A percentile compares a stretch with the other conserved stretches of the same genome.
Conservation (phyloP, 1,140 invertebrate genomes). For the Elysia chlorotica region DNA sequence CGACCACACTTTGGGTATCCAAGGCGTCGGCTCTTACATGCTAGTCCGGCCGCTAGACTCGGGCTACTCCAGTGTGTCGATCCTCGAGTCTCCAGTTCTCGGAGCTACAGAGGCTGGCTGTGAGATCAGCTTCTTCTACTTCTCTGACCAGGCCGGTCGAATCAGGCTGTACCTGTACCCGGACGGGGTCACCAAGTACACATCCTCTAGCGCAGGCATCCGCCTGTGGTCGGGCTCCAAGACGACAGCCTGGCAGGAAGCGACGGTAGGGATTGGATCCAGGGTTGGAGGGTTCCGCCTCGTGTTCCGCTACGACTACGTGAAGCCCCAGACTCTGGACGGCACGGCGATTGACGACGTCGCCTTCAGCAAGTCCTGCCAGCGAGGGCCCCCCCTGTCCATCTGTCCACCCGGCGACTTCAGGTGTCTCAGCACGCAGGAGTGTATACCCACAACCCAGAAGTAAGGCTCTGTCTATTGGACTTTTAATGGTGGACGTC, state of each 20-base stretch:
- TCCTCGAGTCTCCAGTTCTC: constrained; percentile 29
- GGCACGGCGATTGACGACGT: constrained; percentile 80
- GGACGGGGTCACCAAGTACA: constrained; percentile 5
- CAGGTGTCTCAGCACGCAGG: constrained; percentile 29
- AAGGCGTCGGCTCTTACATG: constrained; percentile 44
- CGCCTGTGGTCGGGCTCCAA: neutral
- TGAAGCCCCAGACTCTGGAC: constrained; percentile 56
- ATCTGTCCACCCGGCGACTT: constrained; percentile 41
- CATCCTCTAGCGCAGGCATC: neutral
- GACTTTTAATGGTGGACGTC: too few species aligned
- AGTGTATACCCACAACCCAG: too few species aligned
- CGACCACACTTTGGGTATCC: constrained; percentile 48
- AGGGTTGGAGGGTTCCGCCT: constrained; percentile 12
- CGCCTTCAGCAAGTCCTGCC: constrained; percentile 59
- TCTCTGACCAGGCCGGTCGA: neutral
- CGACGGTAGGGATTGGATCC: constrained; percentile 12
- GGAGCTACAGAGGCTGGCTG: constrained; percentile 25
- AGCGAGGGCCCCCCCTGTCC: constrained; percentile 25
- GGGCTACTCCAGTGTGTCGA: constrained; percentile 37
- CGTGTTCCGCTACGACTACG: constrained; percentile 3
- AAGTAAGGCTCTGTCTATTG: too few species aligned
- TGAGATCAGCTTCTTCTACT: constrained; percentile 31
- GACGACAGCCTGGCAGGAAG: neutral
- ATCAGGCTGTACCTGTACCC: constrained; percentile 10
- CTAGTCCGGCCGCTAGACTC: constrained; percentile 43